These are phyloP conservation scores for Brachionus rubens DNA, from an alignment of 1,140 invertebrate genomes.

Conservation along the genomic window DNA sequence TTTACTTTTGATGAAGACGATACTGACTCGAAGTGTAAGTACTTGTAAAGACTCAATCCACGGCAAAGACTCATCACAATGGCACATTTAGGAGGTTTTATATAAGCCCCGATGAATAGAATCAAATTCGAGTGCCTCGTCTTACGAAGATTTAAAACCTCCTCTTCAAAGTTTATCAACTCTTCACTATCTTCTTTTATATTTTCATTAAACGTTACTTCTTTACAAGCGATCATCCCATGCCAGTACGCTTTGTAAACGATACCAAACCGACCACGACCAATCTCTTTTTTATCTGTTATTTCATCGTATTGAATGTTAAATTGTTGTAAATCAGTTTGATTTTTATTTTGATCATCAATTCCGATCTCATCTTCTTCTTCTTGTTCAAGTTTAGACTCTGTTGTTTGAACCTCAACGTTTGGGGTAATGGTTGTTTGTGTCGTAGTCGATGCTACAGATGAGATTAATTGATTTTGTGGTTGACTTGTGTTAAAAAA, in stretches of 20 bases:
- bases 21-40: slow-evolving; percentile 4
- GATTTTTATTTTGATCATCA: neutral
- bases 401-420: neutral
- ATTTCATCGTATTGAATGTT: slow-evolving; percentile 45
- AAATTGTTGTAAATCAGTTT: slow-evolving; percentile 26
- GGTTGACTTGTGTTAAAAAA: neutral
- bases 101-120: slow-evolving; percentile 97
- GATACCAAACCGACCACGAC: slow-evolving; percentile 46
- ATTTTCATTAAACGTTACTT: slow-evolving; percentile 83
- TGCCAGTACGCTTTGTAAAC: slow-evolving; percentile 83
- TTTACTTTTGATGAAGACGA: neutral
- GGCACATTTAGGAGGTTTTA: slow-evolving; percentile 91
- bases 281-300: slow-evolving; percentile 22
- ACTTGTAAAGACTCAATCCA: slow-evolving; percentile 43
- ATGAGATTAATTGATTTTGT: slow-evolving; percentile 1
- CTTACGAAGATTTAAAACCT: slow-evolving; percentile 71
- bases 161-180: neutral
- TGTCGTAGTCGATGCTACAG: neutral
- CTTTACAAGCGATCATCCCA: slow-evolving; percentile 96
- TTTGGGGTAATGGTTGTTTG: neutral
- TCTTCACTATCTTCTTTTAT: slow-evolving; percentile 70
- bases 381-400: neutral
- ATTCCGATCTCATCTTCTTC: neutral
- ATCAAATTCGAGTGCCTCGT: slow-evolving; percentile 97
- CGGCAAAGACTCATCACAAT: slow-evolving; percentile 65